These are phyloP conservation scores for Sisor rabdophorus DNA, from an alignment of 2,113 vertebrate genomes.

Conservation along the genomic window DNA sequence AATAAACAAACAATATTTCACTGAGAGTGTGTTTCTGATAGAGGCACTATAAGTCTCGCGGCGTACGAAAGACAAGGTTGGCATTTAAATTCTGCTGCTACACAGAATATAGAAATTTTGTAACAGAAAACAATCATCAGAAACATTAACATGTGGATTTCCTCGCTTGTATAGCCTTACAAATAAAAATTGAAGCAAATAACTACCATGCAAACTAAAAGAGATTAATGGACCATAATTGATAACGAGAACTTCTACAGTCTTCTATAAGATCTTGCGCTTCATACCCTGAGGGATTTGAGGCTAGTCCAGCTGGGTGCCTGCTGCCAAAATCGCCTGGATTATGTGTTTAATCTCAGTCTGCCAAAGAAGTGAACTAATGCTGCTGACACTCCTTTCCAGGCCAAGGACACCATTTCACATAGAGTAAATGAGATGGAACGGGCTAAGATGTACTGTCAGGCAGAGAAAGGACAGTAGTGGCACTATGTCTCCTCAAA, in stretches of 20 bases:
- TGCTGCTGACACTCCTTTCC: conserved; percentile 36
- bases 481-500: conserved; percentile 10
- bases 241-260: background rate
- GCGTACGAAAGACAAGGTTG: too few relatives aligned
- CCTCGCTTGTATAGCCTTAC: background rate
- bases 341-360: conserved; percentile 51
- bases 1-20: background rate
- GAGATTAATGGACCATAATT: background rate
- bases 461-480: background rate
- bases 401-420: conserved; percentile 32
- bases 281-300: conserved; percentile 40
- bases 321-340: conserved; percentile 46
- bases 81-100: too few relatives aligned
- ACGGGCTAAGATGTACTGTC: background rate
- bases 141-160: conserved; percentile 15
- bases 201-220: background rate
- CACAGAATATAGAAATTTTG: background rate
- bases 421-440: conserved; percentile 15
- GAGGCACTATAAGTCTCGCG: too few relatives aligned
- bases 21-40: background rate
- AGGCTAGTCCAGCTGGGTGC: conserved; percentile 49
- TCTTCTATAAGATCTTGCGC: conserved; percentile 17
- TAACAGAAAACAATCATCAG: conserved; percentile 6
- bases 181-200: background rate
- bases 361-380: conserved; percentile 46